These are phyloP conservation scores for Peromyscus leucopus DNA, from an alignment of 2,113 vertebrate genomes.

Conservation along the genomic window DNA sequence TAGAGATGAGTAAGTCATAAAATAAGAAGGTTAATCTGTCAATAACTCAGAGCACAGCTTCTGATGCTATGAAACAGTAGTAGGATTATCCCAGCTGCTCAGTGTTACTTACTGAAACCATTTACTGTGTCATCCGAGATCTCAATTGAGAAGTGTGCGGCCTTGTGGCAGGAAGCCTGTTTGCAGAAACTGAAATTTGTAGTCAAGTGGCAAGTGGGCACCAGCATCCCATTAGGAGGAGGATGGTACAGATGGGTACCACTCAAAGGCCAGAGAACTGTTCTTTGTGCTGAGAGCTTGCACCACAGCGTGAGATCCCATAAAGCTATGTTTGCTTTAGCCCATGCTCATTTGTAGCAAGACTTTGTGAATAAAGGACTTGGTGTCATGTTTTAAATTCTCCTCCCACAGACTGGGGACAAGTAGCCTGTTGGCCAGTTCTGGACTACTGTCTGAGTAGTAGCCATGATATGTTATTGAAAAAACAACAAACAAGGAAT, in stretches of 20 bases:
- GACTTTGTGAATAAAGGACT: background rate
- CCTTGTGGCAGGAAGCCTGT: background rate
- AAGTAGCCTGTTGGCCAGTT: background rate
- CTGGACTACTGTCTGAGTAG: background rate
- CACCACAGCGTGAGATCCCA: background rate
- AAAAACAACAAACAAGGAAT: background rate
- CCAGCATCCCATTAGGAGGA: background rate
- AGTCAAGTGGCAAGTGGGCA: too few species aligned
- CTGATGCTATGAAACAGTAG: background rate
- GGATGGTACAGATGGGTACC: background rate
- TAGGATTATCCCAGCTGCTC: background rate
- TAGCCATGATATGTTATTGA: background rate
- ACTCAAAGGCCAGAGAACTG: background rate
- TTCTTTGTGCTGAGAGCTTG: background rate
- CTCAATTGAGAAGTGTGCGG: background rate
- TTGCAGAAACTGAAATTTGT: background rate
- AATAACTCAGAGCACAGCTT: background rate
- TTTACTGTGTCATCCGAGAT: background rate
- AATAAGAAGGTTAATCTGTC: background rate
- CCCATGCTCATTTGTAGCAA: background rate
- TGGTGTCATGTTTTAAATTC: background rate
- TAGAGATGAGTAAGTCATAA: conserved; percentile 22
- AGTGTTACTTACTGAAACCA: background rate
- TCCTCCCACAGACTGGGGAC: background rate
- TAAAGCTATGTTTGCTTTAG: background rate